phyloP scores from a whole-genome alignment of 2,797 vertebrate species.

The Phoeniculus purpureus region DNA sequence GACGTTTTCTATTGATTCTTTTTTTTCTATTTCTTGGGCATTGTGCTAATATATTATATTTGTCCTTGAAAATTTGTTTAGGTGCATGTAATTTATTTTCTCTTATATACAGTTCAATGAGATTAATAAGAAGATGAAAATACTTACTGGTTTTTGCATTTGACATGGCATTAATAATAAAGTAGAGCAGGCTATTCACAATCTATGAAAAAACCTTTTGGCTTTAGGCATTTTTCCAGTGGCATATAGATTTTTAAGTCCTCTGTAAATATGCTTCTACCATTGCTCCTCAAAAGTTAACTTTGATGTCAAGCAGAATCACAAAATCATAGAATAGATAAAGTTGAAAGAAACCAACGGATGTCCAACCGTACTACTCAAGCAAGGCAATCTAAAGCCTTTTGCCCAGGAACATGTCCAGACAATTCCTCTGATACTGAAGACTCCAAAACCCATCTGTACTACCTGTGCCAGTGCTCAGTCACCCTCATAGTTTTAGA shows the following conservation, averaged over 20 bases:
- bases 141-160: background rate
- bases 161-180: conserved; percentile 16
- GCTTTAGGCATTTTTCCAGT: background rate
- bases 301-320: background rate
- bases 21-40: background rate
- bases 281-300: background rate
- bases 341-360: background rate
- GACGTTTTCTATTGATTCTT: background rate
- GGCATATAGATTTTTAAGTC: background rate
- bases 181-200: background rate
- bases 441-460: background rate
- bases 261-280: background rate
- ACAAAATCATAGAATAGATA: background rate
- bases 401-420: background rate
- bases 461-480: background rate
- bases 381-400: fast-evolving
- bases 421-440: background rate
- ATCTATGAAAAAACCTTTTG: background rate
- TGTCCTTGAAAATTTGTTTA: conserved; percentile 29
- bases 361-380: fast-evolving
- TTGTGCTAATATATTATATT: background rate
- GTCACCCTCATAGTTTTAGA: too few relatives aligned
- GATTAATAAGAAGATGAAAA: conserved; percentile 7
- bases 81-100: conserved; percentile 21
- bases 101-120: background rate